phyloP scores from a whole-genome alignment of 2,113 vertebrate species.

The Phocoena phocoena region DNA sequence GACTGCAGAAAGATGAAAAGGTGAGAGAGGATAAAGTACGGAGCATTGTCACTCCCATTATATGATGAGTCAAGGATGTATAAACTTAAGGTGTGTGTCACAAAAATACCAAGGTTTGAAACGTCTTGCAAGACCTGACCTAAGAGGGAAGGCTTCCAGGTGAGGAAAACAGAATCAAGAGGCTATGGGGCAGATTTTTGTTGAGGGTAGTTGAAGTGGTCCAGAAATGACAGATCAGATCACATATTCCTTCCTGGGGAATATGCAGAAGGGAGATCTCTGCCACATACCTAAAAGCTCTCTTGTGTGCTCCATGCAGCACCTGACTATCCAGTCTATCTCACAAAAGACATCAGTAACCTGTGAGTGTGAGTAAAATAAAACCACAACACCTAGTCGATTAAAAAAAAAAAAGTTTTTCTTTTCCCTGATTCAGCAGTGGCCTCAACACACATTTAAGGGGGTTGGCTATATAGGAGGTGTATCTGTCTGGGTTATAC shows the following conservation, averaged over 20 bases:
- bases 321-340: not conserved
- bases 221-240: not conserved
- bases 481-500: not conserved
- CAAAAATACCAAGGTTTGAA: not conserved
- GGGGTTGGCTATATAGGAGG: not conserved
- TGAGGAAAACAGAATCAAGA: not conserved
- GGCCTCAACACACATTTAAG: not conserved
- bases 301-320: not conserved
- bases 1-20: not conserved
- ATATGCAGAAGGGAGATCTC: not conserved
- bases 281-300: fast-evolving
- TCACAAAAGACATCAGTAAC: not conserved
- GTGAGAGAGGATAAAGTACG: not conserved
- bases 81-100: not conserved
- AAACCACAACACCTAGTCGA: not conserved
- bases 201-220: not conserved
- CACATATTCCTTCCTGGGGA: not conserved
- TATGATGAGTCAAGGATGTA: not conserved
- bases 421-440: not conserved
- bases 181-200: not conserved
- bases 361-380: not conserved
- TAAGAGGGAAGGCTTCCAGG: not conserved
- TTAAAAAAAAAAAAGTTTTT: not conserved
- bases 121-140: not conserved
- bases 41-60: not conserved